Percentiles rank a stretch among this genome's conserved stretches.
phyloP scores from a whole-genome alignment of 2,113 vertebrate genomes.

The Eubucco bourcierii region DNA sequence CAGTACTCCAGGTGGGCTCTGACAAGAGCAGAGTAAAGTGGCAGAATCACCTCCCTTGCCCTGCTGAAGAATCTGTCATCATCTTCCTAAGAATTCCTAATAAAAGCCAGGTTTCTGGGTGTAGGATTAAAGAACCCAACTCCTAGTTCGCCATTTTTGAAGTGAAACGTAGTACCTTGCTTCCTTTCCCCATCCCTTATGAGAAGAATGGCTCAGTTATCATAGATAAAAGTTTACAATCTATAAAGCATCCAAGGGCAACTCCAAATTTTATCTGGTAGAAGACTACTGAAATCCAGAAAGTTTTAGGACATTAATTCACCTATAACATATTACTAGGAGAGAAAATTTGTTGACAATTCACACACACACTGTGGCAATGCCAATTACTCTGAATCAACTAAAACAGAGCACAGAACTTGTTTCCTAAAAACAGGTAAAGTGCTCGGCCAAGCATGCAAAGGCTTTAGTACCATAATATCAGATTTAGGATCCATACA shows the following conservation, averaged over 20 bases:
- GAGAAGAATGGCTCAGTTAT: not conserved
- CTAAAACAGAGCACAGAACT: not conserved
- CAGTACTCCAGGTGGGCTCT: too few species aligned
- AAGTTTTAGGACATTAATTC: not conserved
- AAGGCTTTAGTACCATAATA: not conserved
- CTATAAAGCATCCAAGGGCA: not conserved
- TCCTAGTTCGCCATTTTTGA: not conserved
- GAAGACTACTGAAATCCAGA: not conserved
- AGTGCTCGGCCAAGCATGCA: not conserved
- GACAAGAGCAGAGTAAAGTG: too few species aligned
- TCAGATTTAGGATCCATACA: not conserved
- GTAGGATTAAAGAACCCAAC: not conserved
- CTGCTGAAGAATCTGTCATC: not conserved
- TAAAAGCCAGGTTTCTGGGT: not conserved
- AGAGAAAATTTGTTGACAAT: not conserved
- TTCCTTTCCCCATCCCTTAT: not conserved
- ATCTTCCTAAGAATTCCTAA: not conserved
- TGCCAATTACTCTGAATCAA: not conserved
- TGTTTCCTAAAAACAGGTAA: not conserved
- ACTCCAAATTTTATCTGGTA: not conserved
- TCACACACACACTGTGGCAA: not conserved
- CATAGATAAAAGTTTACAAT: not conserved
- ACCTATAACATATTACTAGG: not conserved
- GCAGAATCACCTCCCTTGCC: too few species aligned
- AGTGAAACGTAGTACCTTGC: not conserved